Conservation (phyloP, 2,797 vertebrate genomes). For the Pantherophis vulpinus region DNA sequence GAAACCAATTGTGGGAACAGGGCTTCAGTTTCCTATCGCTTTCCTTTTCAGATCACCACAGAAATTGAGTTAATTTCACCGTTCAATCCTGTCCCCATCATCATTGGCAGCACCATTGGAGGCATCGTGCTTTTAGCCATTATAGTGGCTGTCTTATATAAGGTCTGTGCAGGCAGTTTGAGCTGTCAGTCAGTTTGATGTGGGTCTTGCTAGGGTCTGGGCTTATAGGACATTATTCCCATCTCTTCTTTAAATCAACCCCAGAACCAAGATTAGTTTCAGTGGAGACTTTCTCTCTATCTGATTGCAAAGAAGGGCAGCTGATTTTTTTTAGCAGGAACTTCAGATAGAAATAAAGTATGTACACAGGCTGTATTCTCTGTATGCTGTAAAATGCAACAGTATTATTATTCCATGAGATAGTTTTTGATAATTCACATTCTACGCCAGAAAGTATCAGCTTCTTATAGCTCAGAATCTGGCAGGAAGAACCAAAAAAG, state of each 20-base stretch:
- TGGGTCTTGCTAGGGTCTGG: neutral
- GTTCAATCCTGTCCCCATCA: constrained; percentile 16
- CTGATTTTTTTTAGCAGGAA: neutral
- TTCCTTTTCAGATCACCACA: constrained; percentile 22
- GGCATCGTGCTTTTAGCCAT: constrained; percentile 22
- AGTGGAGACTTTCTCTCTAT: neutral
- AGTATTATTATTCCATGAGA: neutral
- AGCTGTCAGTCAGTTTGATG: neutral
- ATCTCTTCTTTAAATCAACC: neutral
- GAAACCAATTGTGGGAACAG: neutral
- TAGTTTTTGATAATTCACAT: neutral
- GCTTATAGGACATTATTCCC: neutral
- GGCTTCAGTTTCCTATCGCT: neutral
- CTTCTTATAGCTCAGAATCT: neutral
- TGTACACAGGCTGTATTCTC: neutral
- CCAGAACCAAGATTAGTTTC: neutral
- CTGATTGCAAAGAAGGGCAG: neutral
- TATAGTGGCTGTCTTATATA: constrained; percentile 7
- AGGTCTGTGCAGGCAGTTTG: neutral
- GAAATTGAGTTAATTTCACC: constrained; percentile 18
- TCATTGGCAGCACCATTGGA: constrained; percentile 11
- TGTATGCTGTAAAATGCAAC: neutral
- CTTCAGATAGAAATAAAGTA: neutral
- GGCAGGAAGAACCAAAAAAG: neutral
- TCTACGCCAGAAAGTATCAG: neutral